phyloP scores from a whole-genome alignment of 2,888 invertebrate species.

The Mimas tiliae region DNA sequence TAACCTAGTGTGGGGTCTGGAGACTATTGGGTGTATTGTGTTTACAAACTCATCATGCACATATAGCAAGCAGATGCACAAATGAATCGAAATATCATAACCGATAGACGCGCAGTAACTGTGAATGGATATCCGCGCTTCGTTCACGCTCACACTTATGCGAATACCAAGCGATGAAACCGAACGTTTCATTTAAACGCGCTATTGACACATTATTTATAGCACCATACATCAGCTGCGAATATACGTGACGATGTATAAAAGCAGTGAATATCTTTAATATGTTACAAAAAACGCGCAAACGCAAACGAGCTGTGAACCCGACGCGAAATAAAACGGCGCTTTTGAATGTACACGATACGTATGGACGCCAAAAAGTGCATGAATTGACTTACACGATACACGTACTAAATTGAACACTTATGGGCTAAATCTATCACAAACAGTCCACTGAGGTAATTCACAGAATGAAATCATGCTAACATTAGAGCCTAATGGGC shows the following conservation, averaged over 20 bases:
- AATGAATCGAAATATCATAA: background rate
- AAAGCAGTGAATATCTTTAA: conserved; percentile 53
- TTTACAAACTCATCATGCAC: too few species aligned
- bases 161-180: conserved; percentile 29
- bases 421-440: conserved; percentile 84
- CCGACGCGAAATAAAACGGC: conserved; percentile 36
- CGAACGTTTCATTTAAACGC: conserved; percentile 39
- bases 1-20: too few species aligned
- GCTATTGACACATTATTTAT: conserved; percentile 60
- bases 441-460: conserved; percentile 82
- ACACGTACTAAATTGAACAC: conserved; percentile 80
- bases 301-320: conserved; percentile 15
- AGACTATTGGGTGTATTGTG: too few species aligned
- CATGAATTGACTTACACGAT: conserved; percentile 75
- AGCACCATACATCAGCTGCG: conserved; percentile 81
- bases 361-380: conserved; percentile 66
- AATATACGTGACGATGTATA: conserved; percentile 62
- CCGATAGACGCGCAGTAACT: too few species aligned
- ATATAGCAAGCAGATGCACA: background rate
- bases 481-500: conserved; percentile 43
- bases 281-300: conserved; percentile 30
- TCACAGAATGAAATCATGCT: conserved; percentile 68
- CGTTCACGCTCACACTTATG: conserved; percentile 1
- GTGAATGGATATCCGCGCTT: background rate
- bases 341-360: conserved; percentile 25